Percentiles rank a stretch among this genome's conserved stretches.
Evolutionary conservation across 1,140 invertebrate genomes (phyloP).

Genomic region (Drosophila hydei): DNA sequence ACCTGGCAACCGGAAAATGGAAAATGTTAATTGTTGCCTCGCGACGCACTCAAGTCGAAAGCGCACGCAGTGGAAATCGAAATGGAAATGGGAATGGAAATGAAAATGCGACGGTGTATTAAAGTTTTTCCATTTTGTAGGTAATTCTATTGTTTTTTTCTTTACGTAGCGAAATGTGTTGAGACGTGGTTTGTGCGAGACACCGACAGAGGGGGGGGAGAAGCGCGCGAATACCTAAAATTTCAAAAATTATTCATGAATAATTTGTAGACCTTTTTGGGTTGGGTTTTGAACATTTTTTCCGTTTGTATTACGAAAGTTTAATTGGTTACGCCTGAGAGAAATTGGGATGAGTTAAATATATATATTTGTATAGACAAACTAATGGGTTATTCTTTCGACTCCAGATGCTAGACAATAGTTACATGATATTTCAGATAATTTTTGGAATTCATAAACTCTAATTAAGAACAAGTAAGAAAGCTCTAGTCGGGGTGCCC

Average conservation of each 20-base stretch:
- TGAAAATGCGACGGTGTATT: slow-evolving; percentile 49
- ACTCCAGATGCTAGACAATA: slow-evolving; percentile 17
- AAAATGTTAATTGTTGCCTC: slow-evolving; percentile 74
- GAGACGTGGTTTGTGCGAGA: slow-evolving; percentile 35
- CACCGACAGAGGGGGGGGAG: neutral
- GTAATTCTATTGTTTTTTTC: slow-evolving; percentile 41
- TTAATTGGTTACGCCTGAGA: slow-evolving; percentile 80
- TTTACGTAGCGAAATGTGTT: slow-evolving; percentile 33
- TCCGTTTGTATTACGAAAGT: slow-evolving; percentile 47
- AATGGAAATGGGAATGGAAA: slow-evolving; percentile 32
- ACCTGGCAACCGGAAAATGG: slow-evolving; percentile 71
- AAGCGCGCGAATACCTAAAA: slow-evolving; percentile 22
- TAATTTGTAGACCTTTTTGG: slow-evolving; percentile 51
- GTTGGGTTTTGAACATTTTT: slow-evolving; percentile 9
- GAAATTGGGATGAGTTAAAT: slow-evolving; percentile 40
- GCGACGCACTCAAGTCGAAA: slow-evolving; percentile 75
- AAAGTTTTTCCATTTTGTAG: slow-evolving; percentile 49
- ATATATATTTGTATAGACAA: slow-evolving; percentile 30
- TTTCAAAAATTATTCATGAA: slow-evolving; percentile 68
- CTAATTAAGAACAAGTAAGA: too few species aligned
- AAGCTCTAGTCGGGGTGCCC: too few species aligned
- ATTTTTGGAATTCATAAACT: too few species aligned
- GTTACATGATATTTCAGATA: slow-evolving; percentile 22
- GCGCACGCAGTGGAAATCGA: slow-evolving; percentile 57
- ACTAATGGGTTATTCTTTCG: slow-evolving; percentile 52